A percentile compares a stretch with the other conserved stretches of the same genome.
Evolutionary conservation across 2,797 vertebrate genomes (phyloP).

Genomic region (Enteromius fasciolatus): DNA sequence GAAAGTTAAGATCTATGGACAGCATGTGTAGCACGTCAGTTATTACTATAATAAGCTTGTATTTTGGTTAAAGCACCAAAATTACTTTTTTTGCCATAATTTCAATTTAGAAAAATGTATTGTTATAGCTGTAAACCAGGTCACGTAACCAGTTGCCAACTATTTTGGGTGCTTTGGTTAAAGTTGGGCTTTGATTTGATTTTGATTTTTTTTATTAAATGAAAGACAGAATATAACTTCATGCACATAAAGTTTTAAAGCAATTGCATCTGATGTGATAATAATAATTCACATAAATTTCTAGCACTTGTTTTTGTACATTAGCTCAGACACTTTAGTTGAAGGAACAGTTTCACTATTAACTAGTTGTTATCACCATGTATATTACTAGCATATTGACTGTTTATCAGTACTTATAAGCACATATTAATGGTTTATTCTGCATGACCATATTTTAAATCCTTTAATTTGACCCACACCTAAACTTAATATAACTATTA

Average conservation of each 20-base stretch:
- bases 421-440: not conserved
- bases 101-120: not conserved
- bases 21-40: not conserved
- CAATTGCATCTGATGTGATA: not conserved
- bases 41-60: not conserved
- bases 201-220: not conserved
- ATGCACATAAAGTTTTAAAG: not conserved
- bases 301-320: not conserved
- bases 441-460: not conserved
- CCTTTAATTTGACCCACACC: not conserved
- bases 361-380: not conserved
- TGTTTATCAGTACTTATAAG: not conserved
- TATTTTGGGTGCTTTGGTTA: not conserved
- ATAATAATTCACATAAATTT: not conserved
- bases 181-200: too few species aligned
- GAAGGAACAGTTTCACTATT: not conserved
- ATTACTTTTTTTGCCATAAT: not conserved
- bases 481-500: not conserved
- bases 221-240: not conserved
- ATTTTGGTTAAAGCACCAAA: not conserved
- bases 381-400: not conserved
- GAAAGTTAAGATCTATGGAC: not conserved
- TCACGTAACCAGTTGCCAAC: not conserved
- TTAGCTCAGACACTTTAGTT: not conserved
- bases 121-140: not conserved